Evolutionary conservation across 2,113 vertebrate genomes (phyloP), one percentile per base, ranked within the genome.

Genomic region (Taurulus bubalis): DNA sequence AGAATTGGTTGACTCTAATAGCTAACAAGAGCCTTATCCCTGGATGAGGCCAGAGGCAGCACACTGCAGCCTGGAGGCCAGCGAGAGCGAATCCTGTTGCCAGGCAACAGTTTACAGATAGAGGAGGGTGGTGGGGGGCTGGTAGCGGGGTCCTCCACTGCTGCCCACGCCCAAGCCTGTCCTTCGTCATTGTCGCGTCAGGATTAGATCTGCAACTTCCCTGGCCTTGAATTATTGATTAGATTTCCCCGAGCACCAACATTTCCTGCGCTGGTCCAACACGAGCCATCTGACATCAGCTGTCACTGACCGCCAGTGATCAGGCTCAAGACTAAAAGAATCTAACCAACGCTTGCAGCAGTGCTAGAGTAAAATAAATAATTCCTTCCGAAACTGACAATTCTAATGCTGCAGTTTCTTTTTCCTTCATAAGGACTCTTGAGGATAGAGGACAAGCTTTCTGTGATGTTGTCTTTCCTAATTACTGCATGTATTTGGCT

Each of bases 81-180:
- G 90, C 24, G 63, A 93, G 91, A 92, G 85, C 68, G 79, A 87
- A 90, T 89, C 30, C 82, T 93, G 95, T 96, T 95, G 93, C 95
- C 88, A 91, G 88, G 95, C 95, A 95, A 96, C 95, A 63, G 87
- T 92, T 90, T 90, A 88, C 86, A 78, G 91, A 90, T 82, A 77
- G 81, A 76, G 86, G 83, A 86, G 83, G 62, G 81, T 75, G 86
- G 83, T 85, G 83, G 62, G 74, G 85, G 80, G 75, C 75, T 67
- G 71, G 87, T 79, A 80, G 85, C 58, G 49, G 88, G 90, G 89
- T 91, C 87, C 88, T 90, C 76, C 74, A 73, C 74, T 75, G 75
- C 87, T 89, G 89, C 91, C 90, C 83, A 93, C 82, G 67, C 87
- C 83, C 85, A 79, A 75, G 75, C 79, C 68, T 74, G 82, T 82